Percentiles rank a stretch among this genome's conserved stretches.
These are phyloP conservation scores for Marmota monax DNA, from an alignment of 2,113 vertebrate species.

Conservation along the genomic window DNA sequence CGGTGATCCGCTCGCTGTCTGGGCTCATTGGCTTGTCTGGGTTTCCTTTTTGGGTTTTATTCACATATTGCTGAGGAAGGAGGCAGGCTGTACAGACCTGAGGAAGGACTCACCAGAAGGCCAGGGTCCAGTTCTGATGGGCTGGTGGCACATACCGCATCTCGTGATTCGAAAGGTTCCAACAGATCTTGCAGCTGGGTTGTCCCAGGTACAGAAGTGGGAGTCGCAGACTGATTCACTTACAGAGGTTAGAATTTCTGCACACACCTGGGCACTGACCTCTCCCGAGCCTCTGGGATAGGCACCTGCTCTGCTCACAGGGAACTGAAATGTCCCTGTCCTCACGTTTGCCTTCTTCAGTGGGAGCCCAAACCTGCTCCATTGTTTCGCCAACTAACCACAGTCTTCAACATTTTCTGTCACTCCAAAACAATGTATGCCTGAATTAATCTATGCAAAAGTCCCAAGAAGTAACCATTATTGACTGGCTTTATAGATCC, in stretches of 20 bases:
- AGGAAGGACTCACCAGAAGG: not conserved
- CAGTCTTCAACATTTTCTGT: not conserved
- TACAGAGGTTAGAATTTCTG: not conserved
- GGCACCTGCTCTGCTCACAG: not conserved
- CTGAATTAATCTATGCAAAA: not conserved
- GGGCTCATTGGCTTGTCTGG: not conserved
- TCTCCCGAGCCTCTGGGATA: not conserved
- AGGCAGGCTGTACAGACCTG: not conserved
- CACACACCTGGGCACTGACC: not conserved
- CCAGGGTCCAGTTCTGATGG: not conserved
- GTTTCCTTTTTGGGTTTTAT: not conserved
- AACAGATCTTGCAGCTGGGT: not conserved
- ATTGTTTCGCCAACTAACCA: not conserved
- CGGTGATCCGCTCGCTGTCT: too few species aligned
- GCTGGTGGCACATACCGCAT: fast-evolving
- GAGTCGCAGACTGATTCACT: not conserved
- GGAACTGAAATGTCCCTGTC: not conserved
- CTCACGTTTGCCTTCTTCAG: not conserved
- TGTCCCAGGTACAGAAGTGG: not conserved
- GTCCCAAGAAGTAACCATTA: not conserved
- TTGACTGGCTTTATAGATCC: not conserved
- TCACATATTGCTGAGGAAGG: not conserved
- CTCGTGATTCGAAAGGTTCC: not conserved
- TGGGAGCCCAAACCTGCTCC: not conserved
- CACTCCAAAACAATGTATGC: not conserved